Base-by-base conservation (phyloP, 2,888 invertebrate species). In the Slavum lentiscoides region DNA sequence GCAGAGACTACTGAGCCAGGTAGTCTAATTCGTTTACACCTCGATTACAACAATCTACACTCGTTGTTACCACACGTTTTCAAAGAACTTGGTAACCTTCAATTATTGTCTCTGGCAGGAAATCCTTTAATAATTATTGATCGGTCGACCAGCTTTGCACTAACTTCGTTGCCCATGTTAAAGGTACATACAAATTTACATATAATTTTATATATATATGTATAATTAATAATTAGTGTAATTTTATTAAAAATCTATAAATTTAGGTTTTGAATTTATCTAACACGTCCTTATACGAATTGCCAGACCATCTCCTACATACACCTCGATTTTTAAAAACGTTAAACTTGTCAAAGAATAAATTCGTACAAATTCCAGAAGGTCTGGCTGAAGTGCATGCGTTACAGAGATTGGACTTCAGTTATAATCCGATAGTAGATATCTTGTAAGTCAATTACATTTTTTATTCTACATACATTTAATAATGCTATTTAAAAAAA, bases 61-160 rank as follows among this genome's bases (percentile, higher is more conserved):
- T 89, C 90, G 0, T 86, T 95, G n/a, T 86, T 92, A 84, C 88
- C 88, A 73, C 92, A 93, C 85, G 84, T 94, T 2, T 95, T 96
- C 85, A 92, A 92, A 84, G 94, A 95, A 85, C 86, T 92, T 6
- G 89, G 91, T 0, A 88, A 90, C 70, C 85, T 96, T 59, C 90
- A 91, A 83, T 89, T 89, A 19, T 86, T 96, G 70, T 89, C 90
- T 84, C 87, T 96, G 39, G 90, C 91, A 83, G 89, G 90, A n/a
- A 96, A 96, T 86, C 92, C 92, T 0, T 88, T 96, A 19, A 88
- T 88, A 19, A 88, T 89, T 0, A 89, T 94, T 9, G 92, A 93
- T 85, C 87, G 89, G 11, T 88, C 88, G 19, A 91, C 92, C 0
- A 84, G 89, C 1, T 87, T 90, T 0, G 93, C 94, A 0, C 89